A percentile compares a stretch with the other conserved stretches of the same genome.
Conservation (phyloP, 2,888 invertebrate genomes). For the Drosophila infuscata region DNA sequence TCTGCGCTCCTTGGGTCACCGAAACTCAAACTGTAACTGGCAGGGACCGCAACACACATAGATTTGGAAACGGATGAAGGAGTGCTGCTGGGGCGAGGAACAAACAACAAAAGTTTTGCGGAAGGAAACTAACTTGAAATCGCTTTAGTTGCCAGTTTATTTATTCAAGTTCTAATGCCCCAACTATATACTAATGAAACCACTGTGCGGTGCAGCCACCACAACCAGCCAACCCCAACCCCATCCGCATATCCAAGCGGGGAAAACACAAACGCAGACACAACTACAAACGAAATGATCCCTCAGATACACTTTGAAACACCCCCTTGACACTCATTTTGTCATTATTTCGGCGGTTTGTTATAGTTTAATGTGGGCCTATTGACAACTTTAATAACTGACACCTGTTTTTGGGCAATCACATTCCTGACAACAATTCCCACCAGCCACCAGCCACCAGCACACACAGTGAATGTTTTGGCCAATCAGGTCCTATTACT, state of each 20-base stretch:
- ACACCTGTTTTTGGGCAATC: conserved; percentile 63
- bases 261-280: conserved; percentile 5
- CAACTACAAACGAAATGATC: conserved; percentile 20
- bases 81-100: conserved; percentile 7
- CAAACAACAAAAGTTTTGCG: conserved; percentile 45
- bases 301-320: conserved; percentile 19
- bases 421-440: conserved; percentile 17
- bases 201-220: conserved; percentile 55
- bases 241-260: not conserved
- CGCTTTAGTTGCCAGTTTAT: conserved; percentile 76
- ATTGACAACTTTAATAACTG: conserved; percentile 49
- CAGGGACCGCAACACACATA: conserved; percentile 29
- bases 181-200: conserved; percentile 77
- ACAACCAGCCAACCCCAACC: not conserved
- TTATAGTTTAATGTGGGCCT: conserved; percentile 9
- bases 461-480: conserved; percentile 5
- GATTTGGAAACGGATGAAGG: conserved; percentile 12
- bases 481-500: conserved; percentile 4
- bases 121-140: conserved; percentile 67
- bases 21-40: conserved; percentile 22
- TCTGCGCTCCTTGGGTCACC: conserved; percentile 24
- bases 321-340: conserved; percentile 39
- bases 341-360: conserved; percentile 37
- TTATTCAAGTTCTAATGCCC: conserved; percentile 69
- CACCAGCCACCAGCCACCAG: not conserved